Conservation (phyloP, 2,888 invertebrate genomes). For the Eustalomyia histrio region DNA sequence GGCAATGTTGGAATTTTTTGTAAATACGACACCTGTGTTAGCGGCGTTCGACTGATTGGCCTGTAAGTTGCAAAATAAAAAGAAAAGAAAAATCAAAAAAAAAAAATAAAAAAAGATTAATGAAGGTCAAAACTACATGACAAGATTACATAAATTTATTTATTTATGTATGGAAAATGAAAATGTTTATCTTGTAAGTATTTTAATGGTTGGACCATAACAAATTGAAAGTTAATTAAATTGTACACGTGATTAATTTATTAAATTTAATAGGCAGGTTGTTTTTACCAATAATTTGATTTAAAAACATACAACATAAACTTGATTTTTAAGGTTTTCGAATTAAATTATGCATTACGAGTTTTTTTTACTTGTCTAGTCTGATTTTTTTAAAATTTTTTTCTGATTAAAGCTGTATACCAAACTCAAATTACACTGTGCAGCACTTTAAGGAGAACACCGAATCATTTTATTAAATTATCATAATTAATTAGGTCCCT, state of each 20-base stretch:
- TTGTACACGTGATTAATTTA: conserved; percentile 64
- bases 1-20: conserved; percentile 78
- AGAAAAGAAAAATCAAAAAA: conserved; percentile 10
- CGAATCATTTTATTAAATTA: too few species aligned
- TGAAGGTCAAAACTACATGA: conserved; percentile 62
- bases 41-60: conserved; percentile 78
- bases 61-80: conserved; percentile 67
- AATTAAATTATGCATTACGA: too few species aligned
- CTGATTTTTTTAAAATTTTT: too few species aligned
- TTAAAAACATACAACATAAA: too few species aligned
- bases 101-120: conserved; percentile 64
- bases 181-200: conserved; percentile 22
- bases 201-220: conserved; percentile 63
- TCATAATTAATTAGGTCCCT: too few species aligned
- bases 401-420: too few species aligned
- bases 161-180: conserved; percentile 24
- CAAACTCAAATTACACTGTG: too few species aligned
- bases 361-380: too few species aligned
- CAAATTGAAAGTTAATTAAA: conserved; percentile 76
- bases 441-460: too few species aligned
- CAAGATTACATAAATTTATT: conserved; percentile 34
- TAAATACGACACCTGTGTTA: conserved; percentile 77
- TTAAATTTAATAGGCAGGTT: background rate
- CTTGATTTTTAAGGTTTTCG: too few species aligned
- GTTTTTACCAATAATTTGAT: too few species aligned